These are phyloP conservation scores for Scartelaos histophorus DNA, from an alignment of 2,113 vertebrate genomes.

Conservation along the genomic window DNA sequence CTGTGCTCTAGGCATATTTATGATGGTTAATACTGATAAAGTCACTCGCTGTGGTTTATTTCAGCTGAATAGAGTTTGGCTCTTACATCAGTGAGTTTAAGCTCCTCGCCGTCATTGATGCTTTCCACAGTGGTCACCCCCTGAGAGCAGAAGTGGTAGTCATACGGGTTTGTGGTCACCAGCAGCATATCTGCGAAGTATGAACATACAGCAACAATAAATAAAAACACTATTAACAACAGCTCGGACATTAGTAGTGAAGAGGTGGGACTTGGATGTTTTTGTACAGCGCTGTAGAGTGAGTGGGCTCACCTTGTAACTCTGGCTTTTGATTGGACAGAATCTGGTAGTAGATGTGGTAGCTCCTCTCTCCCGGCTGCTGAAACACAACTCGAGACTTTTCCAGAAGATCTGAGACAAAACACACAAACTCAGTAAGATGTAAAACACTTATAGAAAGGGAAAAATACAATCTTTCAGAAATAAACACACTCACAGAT, in stretches of 20 bases:
- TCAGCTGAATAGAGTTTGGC: neutral
- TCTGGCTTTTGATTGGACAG: slow-evolving; percentile 92
- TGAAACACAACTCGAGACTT: slow-evolving; percentile 93
- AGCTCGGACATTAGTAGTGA: neutral
- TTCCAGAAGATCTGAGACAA: slow-evolving; percentile 85
- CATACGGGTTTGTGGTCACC: slow-evolving; percentile 90
- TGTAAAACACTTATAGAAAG: neutral
- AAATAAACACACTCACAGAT: slow-evolving; percentile 84
- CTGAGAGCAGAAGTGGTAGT: slow-evolving; percentile 96
- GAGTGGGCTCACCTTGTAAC: slow-evolving; percentile 78
- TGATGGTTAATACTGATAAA: neutral
- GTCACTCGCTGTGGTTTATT: neutral
- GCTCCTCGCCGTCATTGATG: slow-evolving; percentile 87
- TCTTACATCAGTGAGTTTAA: slow-evolving; percentile 88
- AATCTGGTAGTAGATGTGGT: slow-evolving; percentile 95
- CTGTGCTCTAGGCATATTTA: too few relatives aligned
- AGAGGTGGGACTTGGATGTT: neutral
- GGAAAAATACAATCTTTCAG: neutral
- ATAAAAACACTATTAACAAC: neutral
- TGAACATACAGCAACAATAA: neutral
- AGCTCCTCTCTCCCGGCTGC: slow-evolving; percentile 88
- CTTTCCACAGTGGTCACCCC: slow-evolving; percentile 89
- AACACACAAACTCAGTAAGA: neutral
- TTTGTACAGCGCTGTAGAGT: neutral
- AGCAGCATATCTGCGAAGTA: slow-evolving; percentile 89